phyloP scores from a whole-genome alignment of 2,113 vertebrate species.

The Corythornis madagascariensis region DNA sequence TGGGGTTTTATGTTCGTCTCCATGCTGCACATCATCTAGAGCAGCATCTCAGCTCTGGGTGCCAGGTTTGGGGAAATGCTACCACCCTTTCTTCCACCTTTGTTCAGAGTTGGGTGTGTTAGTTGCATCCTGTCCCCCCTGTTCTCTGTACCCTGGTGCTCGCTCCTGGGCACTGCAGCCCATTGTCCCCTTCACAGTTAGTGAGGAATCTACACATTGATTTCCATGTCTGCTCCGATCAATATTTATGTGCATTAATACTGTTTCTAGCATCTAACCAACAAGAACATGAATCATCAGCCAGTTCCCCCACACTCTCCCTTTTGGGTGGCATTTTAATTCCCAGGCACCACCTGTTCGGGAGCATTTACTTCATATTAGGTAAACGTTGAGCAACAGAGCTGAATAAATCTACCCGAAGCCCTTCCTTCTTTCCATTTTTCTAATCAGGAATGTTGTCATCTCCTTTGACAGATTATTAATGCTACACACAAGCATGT shows the following conservation, averaged over 20 bases:
- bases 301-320: not conserved
- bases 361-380: not conserved
- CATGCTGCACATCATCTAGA: not conserved
- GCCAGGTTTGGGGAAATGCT: not conserved
- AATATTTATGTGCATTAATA: not conserved
- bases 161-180: not conserved
- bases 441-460: conserved; percentile 30
- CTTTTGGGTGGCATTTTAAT: not conserved
- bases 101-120: rapidly evolving
- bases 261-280: not conserved
- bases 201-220: not conserved
- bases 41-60: not conserved
- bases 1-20: not conserved
- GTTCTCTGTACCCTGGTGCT: not conserved
- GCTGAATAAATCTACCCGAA: not conserved
- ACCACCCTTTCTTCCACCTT: rapidly evolving
- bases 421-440: not conserved
- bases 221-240: not conserved
- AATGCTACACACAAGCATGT: conserved; percentile 3
- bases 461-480: conserved; percentile 16
- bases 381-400: not conserved
- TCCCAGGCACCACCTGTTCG: not conserved
- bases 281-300: not conserved
- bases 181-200: not conserved
- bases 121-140: rapidly evolving